phyloP scores from a whole-genome alignment of 1,140 invertebrate species.

The Lutraria rhynchaena region DNA sequence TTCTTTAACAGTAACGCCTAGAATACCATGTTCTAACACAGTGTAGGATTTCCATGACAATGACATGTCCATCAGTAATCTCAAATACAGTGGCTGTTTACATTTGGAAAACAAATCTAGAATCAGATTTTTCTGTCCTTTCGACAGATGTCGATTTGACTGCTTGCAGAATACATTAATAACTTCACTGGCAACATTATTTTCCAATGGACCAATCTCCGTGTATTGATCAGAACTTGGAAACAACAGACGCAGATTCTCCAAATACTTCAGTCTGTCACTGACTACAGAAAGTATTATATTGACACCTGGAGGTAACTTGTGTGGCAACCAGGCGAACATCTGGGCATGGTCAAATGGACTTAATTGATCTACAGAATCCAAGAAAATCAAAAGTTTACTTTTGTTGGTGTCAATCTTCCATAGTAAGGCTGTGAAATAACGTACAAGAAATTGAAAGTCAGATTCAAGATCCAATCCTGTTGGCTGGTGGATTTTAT shows the following conservation, averaged over 20 bases:
- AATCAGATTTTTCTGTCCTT: slow-evolving; percentile 62
- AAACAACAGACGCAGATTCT: slow-evolving; percentile 59
- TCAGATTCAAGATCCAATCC: slow-evolving; percentile 61
- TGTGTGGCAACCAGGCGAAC: slow-evolving; percentile 72
- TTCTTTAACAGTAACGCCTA: slow-evolving; percentile 51
- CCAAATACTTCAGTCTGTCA: slow-evolving; percentile 66
- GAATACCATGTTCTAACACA: slow-evolving; percentile 24
- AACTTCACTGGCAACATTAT: slow-evolving; percentile 53
- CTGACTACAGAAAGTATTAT: slow-evolving; percentile 87
- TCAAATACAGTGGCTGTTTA: slow-evolving; percentile 67
- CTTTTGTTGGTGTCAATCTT: slow-evolving; percentile 51
- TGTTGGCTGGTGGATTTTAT: slow-evolving; percentile 54
- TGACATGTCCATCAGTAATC: slow-evolving; percentile 65
- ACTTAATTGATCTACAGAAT: slow-evolving; percentile 77
- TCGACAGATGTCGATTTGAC: slow-evolving; percentile 57
- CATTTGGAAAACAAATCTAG: slow-evolving; percentile 54
- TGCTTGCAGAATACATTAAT: slow-evolving; percentile 55
- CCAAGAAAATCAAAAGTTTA: slow-evolving; percentile 72
- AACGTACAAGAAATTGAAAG: slow-evolving; percentile 63
- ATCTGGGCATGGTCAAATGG: slow-evolving; percentile 64
- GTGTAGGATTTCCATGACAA: slow-evolving; percentile 66
- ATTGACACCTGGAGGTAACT: slow-evolving; percentile 69
- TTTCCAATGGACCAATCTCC: slow-evolving; percentile 53
- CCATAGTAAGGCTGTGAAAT: slow-evolving; percentile 63
- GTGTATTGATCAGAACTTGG: slow-evolving; percentile 49